phyloP scores from a whole-genome alignment of 2,113 vertebrate genomes.

The Holacanthus passer region DNA sequence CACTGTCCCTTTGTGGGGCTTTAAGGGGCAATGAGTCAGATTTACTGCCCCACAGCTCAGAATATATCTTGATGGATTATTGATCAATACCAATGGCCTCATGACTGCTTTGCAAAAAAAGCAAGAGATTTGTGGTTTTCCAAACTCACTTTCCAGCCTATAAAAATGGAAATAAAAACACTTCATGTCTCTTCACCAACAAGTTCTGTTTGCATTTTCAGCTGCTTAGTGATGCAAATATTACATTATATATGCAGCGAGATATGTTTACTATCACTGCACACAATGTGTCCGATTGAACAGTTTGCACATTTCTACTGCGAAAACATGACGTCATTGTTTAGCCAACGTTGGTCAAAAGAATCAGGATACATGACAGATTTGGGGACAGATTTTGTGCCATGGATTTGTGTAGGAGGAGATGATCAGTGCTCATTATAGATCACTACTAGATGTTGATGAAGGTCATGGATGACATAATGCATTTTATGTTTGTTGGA shows the following conservation, averaged over 20 bases:
- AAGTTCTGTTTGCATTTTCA: background rate
- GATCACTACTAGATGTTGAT: background rate
- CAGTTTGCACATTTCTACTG: background rate
- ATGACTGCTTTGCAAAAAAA: slow-evolving; percentile 56
- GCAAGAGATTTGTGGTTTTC: slow-evolving; percentile 39
- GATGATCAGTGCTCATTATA: background rate
- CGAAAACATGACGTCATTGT: slow-evolving; percentile 3
- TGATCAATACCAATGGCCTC: slow-evolving; percentile 59
- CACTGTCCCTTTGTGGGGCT: slow-evolving; percentile 28
- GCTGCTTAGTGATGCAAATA: background rate
- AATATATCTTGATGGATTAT: slow-evolving; percentile 66
- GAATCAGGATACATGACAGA: background rate
- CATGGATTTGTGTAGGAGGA: background rate
- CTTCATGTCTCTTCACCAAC: slow-evolving; percentile 9
- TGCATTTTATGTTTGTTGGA: slow-evolving; percentile 2
- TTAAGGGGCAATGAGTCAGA: slow-evolving; percentile 48
- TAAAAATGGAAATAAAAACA: slow-evolving; percentile 15
- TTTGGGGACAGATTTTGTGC: background rate
- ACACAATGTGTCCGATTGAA: background rate
- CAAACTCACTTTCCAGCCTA: slow-evolving; percentile 38
- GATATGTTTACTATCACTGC: background rate
- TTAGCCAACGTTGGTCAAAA: background rate
- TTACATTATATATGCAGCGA: background rate
- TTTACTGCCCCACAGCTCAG: slow-evolving; percentile 56
- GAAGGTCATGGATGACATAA: background rate